Evolutionary conservation across 2,888 invertebrate genomes (phyloP).

Genomic region (Nasonia oneida): DNA sequence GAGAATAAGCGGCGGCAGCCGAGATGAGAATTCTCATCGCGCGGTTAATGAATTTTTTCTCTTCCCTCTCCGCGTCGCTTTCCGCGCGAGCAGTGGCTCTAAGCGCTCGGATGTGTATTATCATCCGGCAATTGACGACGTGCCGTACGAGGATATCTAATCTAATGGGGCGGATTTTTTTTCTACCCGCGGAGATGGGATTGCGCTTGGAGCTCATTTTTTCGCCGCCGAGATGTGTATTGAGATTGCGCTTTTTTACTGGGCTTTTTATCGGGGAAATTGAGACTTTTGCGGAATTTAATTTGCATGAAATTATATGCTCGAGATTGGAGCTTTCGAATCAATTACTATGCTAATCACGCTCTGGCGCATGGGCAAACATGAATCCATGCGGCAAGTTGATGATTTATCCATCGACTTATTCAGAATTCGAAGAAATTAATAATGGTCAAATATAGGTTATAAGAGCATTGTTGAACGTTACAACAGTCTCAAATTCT

Average conservation of each 20-base stretch:
- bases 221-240: background rate
- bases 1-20: background rate
- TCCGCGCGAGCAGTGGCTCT: no score
- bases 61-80: background rate
- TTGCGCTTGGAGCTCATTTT: background rate
- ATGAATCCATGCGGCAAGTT: no score
- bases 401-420: no score
- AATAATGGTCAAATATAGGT: no score
- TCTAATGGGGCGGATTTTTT: slow-evolving; percentile 31
- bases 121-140: slow-evolving; percentile 26
- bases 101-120: background rate
- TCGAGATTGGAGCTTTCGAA: background rate
- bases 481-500: background rate
- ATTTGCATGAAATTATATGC: background rate
- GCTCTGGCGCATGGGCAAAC: no score
- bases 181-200: background rate
- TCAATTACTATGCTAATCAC: background rate
- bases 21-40: slow-evolving; percentile 40
- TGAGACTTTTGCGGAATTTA: background rate
- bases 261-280: background rate
- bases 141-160: background rate
- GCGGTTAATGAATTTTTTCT: slow-evolving; percentile 54
- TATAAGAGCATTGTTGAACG: no score
- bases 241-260: background rate
- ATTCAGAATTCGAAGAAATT: no score